A percentile compares a stretch with the other conserved stretches of the same genome.
Conservation (phyloP, 2,113 vertebrate species). For the Theristicus caerulescens region DNA sequence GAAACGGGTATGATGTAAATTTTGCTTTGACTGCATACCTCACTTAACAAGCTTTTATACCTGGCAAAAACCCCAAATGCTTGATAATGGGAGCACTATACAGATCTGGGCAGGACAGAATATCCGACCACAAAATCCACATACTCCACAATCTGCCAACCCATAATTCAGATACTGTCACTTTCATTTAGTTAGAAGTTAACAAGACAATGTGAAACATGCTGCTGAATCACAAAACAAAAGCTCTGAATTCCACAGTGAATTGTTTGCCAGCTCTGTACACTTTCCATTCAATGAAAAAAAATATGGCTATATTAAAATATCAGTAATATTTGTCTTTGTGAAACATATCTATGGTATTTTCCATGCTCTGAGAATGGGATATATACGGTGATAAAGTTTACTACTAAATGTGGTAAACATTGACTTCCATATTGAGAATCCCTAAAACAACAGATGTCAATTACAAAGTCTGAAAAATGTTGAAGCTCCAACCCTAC, state of each 20-base stretch:
- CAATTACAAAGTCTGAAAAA: neutral
- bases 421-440: neutral
- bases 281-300: neutral
- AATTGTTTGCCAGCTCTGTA: neutral
- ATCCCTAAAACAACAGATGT: neutral
- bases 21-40: neutral
- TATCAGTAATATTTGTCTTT: neutral
- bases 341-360: neutral
- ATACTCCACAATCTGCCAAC: neutral
- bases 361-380: neutral
- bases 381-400: neutral
- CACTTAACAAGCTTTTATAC: neutral
- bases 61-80: neutral
- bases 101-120: neutral
- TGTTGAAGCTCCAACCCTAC: neutral
- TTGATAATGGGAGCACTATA: neutral
- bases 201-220: neutral
- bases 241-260: neutral
- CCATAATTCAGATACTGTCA: neutral
- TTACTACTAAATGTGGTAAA: neutral
- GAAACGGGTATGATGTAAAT: neutral
- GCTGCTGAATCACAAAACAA: neutral
- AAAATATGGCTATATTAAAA: neutral
- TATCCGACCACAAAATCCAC: neutral
- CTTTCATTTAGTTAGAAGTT: neutral